Evolutionary conservation across 2,113 vertebrate species (phyloP), one percentile per base, ranked within the genome.

Genomic region (Ursus arctos): DNA sequence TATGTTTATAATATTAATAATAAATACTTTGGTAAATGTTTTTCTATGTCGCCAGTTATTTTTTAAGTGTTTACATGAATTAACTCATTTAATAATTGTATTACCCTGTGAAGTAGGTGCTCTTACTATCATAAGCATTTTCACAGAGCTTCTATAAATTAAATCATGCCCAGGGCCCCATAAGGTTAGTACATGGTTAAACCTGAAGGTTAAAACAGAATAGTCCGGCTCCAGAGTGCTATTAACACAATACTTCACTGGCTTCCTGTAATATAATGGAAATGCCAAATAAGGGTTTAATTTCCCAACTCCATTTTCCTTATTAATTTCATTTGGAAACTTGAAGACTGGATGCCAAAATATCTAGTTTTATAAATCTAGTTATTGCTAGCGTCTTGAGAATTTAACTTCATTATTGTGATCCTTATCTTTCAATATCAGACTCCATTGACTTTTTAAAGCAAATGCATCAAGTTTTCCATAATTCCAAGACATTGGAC

Each of bases 261-360:
- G 28, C 18, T 53, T 65, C 16, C 3, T 94, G 5, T 24, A 72
- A 47, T 21, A 86, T 12, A 36, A 82, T 82, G 26, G 14, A 69
- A 61, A 65, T 74, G 21, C 4, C 53, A 59, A 87, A 53, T 47
- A 63, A 33, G 21, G 40, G 6, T 14, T 80, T 19, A 65, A 36
- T 84, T 88, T 79, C 11, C 19, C 19, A 69, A 55, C 8, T 86
- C 8, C 9, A 31, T 74, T 86, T 74, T 84, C 36, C 55, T 65
- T 80, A 80, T 7, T 93, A 84, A 80, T 95, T 94, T 53, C 33
- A 51, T n/a, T 7, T 47, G 47, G 77, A 96, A 93, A 67, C 14
- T 31, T 28, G 19, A 91, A 53, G 21, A 33, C 2, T 65, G n/a
- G 22, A 21, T 33, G 6, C 16, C 80, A 87, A 47, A 2, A 31